phyloP scores from a whole-genome alignment of 2,888 invertebrate species.

The Flexamia atlantica region DNA sequence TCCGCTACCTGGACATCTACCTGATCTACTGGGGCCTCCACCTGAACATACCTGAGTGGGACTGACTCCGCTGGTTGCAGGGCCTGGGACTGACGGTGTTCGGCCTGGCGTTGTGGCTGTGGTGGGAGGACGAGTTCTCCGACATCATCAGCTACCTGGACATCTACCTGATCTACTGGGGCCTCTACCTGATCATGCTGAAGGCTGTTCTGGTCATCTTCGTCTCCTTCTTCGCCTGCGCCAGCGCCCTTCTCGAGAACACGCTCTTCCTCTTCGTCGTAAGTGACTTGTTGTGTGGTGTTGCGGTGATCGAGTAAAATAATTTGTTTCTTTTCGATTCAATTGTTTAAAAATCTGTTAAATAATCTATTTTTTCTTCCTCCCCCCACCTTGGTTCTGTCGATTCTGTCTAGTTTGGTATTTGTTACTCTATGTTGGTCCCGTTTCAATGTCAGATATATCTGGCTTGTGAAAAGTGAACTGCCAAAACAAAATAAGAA shows the following conservation, averaged over 20 bases:
- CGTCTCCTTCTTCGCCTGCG: constrained; percentile 89
- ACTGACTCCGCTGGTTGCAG: constrained; percentile 77
- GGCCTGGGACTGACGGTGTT: constrained; percentile 88
- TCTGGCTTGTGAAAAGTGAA: no score
- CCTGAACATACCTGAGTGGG: constrained; percentile 84
- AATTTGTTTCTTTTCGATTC: no score
- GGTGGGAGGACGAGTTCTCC: constrained; percentile 88
- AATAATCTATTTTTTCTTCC: no score
- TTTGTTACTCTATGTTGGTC: no score
- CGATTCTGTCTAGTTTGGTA: no score
- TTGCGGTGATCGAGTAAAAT: no score
- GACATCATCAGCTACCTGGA: constrained; percentile 89
- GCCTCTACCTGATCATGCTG: constrained; percentile 88
- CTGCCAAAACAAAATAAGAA: no score
- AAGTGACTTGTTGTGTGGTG: constrained; percentile 76
- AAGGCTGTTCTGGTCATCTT: constrained; percentile 85
- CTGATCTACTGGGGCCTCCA: constrained; percentile 92
- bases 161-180: constrained; percentile 88
- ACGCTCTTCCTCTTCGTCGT: constrained; percentile 83
- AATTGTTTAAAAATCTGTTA: no score
- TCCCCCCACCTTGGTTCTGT: no score
- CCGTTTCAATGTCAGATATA: no score
- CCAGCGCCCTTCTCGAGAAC: constrained; percentile 89
- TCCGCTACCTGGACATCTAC: constrained; percentile 84
- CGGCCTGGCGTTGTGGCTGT: constrained; percentile 88